Evolutionary conservation across 2,888 invertebrate species (phyloP), one percentile per base, ranked within the genome.

Genomic region (Synanthedon vespiformis): DNA sequence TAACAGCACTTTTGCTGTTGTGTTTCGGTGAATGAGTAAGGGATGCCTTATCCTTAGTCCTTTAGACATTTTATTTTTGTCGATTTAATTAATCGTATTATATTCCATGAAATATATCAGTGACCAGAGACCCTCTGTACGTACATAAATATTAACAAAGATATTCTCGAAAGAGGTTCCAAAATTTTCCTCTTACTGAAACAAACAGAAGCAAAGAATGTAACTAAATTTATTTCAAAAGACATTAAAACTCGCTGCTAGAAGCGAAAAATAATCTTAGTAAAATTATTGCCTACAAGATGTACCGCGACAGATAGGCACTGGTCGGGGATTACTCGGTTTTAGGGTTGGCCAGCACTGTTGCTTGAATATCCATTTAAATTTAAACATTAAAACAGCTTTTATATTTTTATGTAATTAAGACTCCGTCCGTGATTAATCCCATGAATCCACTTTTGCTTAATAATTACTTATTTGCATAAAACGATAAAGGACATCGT

Each of bases 171-270:
- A 34, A 34, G 10, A 34, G 8, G 10, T 34, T 34, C 34, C 6
- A 34, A 34, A 34, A 10, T 34, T 34, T 34, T 10, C 34, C 34
- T 10, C 10, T 34, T 10, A 34, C 34, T 34, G 10, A 34, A 44
- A 48, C 4, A 14, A 18, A 16, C 12, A 48, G 68, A 68, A 64
- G 65, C 70, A 68, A 72, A 70, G 69, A 68, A 64, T 70, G 67
- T 65, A 72, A 73, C 74, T 77, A 77, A 81, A 78, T 80, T 73
- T 73, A 75, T 80, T 83, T 72, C 77, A 75, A 80, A 82, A 80
- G 80, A 79, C 80, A 80, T 83, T 83, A 80, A 83, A 81, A 82
- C 73, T 81, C 76, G 81, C 80, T 80, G 76, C 76, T 77, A 74
- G 64, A 76, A 82, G 75, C 82, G 81, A 82, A 82, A 82, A 83